Percentiles rank a stretch among this genome's conserved stretches.
These are phyloP conservation scores for Amphiprion percula DNA, from an alignment of 2,113 vertebrate species.

Conservation along the genomic window DNA sequence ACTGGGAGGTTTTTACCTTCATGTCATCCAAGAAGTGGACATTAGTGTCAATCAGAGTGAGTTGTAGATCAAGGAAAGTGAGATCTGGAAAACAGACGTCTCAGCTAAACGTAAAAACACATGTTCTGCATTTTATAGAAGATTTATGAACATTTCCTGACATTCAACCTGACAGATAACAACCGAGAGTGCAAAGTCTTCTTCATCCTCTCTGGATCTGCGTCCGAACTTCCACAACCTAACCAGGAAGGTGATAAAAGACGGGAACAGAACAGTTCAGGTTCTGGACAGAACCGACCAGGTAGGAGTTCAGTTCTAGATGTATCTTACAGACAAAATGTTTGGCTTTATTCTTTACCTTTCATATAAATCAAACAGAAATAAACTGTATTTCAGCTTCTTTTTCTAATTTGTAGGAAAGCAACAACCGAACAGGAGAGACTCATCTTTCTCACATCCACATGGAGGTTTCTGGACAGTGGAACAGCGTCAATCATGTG, in stretches of 20 bases:
- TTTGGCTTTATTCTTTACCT: neutral
- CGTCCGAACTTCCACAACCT: conserved; percentile 83
- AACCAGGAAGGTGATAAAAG: conserved; percentile 55
- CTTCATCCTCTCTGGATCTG: conserved; percentile 77
- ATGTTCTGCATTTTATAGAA: too few relatives aligned
- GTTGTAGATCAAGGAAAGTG: too few relatives aligned
- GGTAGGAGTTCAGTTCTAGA: conserved; percentile 68
- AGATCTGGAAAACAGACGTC: too few relatives aligned
- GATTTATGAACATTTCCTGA: too few relatives aligned
- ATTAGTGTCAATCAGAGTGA: too few relatives aligned
- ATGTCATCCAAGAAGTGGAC: too few relatives aligned
- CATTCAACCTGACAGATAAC: conserved; percentile 85
- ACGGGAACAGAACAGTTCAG: conserved; percentile 81
- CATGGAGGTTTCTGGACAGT: conserved; percentile 82
- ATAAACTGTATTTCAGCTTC: too few relatives aligned
- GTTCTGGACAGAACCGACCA: conserved; percentile 85
- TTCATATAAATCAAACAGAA: too few relatives aligned
- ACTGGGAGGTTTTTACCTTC: too few relatives aligned
- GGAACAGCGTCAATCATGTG: conserved; percentile 88
- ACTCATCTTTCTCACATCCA: conserved; percentile 82
- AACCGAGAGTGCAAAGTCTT: conserved; percentile 87
- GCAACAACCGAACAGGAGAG: conserved; percentile 87
- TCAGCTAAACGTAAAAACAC: too few relatives aligned
- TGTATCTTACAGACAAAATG: too few relatives aligned
- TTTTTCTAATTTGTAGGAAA: conserved; percentile 76